These are phyloP conservation scores for Ramphastos sulfuratus DNA, from an alignment of 2,113 vertebrate species.

Conservation along the genomic window DNA sequence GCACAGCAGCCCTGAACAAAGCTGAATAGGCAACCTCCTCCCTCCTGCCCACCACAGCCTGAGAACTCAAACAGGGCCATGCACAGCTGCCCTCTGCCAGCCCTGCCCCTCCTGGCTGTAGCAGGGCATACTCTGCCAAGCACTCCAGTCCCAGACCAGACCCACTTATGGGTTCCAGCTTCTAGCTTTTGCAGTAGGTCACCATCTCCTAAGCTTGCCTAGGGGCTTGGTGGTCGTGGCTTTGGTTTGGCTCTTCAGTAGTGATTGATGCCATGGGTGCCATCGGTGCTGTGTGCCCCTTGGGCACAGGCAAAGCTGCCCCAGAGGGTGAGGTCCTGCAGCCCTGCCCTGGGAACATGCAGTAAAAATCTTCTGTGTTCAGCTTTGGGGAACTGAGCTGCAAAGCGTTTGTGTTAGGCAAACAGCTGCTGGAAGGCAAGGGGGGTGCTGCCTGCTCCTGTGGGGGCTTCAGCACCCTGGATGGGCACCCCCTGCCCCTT, in stretches of 20 bases:
- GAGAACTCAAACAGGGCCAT: not conserved
- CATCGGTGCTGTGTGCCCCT: not conserved
- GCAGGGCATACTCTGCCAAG: not conserved
- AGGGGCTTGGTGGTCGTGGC: not conserved
- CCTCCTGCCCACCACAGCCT: not conserved
- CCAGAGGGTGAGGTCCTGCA: not conserved
- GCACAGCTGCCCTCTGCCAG: not conserved
- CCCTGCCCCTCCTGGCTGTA: too few relatives aligned
- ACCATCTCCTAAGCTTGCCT: not conserved
- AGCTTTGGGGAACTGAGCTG: not conserved
- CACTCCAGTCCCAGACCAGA: not conserved
- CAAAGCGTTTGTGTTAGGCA: not conserved
- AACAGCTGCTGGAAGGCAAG: not conserved
- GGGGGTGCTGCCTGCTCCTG: not conserved
- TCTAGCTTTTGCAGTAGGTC: not conserved
- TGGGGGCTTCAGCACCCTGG: not conserved
- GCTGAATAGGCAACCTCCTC: not conserved
- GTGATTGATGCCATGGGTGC: not conserved
- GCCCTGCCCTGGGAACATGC: not conserved
- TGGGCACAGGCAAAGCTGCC: not conserved
- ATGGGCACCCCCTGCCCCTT: too few relatives aligned
- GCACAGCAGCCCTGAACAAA: not conserved
- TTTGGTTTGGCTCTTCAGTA: not conserved
- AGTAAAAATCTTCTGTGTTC: not conserved
- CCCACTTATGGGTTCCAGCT: not conserved